Evolutionary conservation across 2,113 vertebrate species (phyloP).

Genomic region (Rhea pennata): DNA sequence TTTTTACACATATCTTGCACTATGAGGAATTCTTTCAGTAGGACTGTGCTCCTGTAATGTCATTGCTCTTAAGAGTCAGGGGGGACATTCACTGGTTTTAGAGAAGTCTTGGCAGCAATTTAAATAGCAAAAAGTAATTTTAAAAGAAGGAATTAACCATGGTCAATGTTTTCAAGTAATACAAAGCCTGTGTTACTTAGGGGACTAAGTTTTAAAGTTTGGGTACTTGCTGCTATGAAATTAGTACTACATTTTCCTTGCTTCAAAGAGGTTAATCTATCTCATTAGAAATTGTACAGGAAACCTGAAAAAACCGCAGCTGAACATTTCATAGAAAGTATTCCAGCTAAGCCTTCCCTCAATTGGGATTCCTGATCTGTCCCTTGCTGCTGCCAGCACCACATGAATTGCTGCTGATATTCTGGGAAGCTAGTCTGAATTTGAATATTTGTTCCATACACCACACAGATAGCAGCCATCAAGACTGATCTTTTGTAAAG

Average conservation of each 20-base stretch:
- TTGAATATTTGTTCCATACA: fast-evolving
- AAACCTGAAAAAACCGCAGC: not conserved
- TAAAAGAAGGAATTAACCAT: not conserved
- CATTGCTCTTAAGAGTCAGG: not conserved
- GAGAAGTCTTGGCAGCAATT: not conserved
- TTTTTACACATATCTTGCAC: not conserved
- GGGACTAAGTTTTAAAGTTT: not conserved
- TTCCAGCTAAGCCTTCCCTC: not conserved
- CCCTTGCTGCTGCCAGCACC: not conserved
- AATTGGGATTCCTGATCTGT: fast-evolving
- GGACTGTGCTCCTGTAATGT: not conserved
- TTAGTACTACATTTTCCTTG: not conserved
- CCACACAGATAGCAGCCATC: not conserved
- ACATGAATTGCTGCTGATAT: fast-evolving
- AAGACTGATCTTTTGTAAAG: not conserved
- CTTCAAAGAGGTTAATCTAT: too few relatives aligned
- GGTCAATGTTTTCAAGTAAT: not conserved
- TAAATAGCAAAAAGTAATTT: not conserved
- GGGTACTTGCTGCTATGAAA: not conserved
- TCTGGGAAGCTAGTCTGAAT: not conserved
- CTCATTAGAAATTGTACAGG: not conserved
- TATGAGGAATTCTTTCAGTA: not conserved
- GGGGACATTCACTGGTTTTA: not conserved
- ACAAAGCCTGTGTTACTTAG: not conserved
- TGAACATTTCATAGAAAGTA: not conserved